Conservation (phyloP, 2,113 vertebrate species). For the Entosphenus tridentatus region DNA sequence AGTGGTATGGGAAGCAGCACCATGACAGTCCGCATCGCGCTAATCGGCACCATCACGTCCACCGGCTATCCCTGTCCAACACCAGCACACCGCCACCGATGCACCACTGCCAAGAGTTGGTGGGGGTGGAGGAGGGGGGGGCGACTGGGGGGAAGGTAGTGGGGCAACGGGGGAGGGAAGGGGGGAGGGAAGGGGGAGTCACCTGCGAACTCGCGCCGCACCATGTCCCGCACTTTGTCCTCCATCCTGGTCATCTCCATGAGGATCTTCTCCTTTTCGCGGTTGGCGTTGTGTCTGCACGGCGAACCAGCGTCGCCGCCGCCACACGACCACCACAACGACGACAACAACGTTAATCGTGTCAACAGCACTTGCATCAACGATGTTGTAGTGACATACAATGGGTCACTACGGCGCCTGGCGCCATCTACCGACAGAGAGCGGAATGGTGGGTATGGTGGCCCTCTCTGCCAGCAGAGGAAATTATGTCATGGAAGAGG, state of each 20-base stretch:
- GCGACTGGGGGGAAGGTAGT: not conserved
- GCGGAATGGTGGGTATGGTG: too few relatives aligned
- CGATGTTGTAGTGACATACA: not conserved
- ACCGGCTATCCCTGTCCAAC: too few relatives aligned
- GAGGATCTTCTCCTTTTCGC: conserved; percentile 82
- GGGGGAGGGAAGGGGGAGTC: not conserved
- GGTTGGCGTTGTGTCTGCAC: conserved; percentile 62
- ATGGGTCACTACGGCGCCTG: not conserved
- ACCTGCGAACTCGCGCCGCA: conserved; percentile 97
- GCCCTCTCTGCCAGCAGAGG: too few relatives aligned
- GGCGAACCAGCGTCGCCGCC: not conserved
- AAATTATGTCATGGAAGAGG: too few relatives aligned
- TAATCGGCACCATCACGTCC: too few relatives aligned
- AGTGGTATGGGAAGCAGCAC: too few relatives aligned
- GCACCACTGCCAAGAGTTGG: not conserved
- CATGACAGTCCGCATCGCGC: too few relatives aligned
- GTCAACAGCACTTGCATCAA: not conserved
- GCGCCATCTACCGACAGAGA: too few relatives aligned
- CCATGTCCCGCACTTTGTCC: conserved; percentile 77
- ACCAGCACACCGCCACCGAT: too few relatives aligned
- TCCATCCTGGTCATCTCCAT: conserved; percentile 77
- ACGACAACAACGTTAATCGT: not conserved
- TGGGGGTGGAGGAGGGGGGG: not conserved
- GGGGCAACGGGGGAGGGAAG: not conserved
- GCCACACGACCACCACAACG: not conserved